Base-by-base conservation (phyloP, 2,113 vertebrate genomes). In the Sinosuthora webbiana region DNA sequence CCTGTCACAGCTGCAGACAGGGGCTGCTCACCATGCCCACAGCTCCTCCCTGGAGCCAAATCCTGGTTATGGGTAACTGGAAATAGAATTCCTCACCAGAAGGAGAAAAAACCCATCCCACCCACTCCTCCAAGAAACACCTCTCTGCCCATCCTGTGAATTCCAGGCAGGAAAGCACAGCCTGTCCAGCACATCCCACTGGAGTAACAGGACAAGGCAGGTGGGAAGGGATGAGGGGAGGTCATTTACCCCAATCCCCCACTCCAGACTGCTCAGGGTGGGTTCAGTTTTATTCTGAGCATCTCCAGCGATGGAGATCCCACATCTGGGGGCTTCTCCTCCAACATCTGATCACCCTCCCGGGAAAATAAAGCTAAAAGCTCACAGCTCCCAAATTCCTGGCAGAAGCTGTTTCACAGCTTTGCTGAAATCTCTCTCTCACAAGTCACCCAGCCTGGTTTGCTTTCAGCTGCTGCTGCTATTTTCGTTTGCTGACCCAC, bases 181-280 rank as follows among this genome's bases (percentile, higher is more conserved):
- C 47, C 28, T 37, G 30, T 5, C 73, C 55, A 10, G 6, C 15
- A 25, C 4, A 17, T 3, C 15, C 39, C 30, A 2, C 17, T 1
- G 50, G 10, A 24, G 4, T 0, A 31, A 8, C 49, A 64, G 88
- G 30, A 24, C 2, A 12, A 2, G 0, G 21, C 1, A 27, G 67
- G 13, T 0, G 25, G 78, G 55, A 39, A 44, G 60, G 65, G 79
- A 35, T n/a, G 42, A 14, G 78, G 76, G 91, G 24, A 37, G 74
- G 3, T 15, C 31, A 11, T 5, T 33, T 1, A 59, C 33, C 52
- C 42, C 83, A 2, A 37, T n/a, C 59, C n/a, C 1, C 21, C 1
- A 17, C 5, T 17, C 19, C 75, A 67, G 16, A 53, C 15, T 15
- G 70, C 83, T 37, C 19, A 2, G 65, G 35, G 4, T 5, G 9